Evolutionary conservation across 1,140 invertebrate genomes (phyloP).

Genomic region (Chlorops oryzae): DNA sequence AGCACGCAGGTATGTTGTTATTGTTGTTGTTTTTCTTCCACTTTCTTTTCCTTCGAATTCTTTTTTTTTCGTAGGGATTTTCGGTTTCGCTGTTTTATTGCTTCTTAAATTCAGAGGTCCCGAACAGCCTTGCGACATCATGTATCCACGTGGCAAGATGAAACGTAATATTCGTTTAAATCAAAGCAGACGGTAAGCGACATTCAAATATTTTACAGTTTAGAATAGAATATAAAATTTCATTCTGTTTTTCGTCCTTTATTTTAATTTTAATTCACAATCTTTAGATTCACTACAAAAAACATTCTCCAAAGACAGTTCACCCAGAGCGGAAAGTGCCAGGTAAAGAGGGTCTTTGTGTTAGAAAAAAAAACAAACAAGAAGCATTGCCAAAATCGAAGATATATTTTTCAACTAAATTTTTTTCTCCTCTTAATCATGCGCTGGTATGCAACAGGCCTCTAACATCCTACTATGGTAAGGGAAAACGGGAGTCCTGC

Average conservation of each 20-base stretch:
- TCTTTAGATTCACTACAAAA: conserved; percentile 32
- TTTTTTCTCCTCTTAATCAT: too few species aligned
- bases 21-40: conserved; percentile 4
- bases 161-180: conserved; percentile 57
- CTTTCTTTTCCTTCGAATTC: background rate
- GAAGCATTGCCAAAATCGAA: too few species aligned
- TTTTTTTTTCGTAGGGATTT: conserved; percentile 55
- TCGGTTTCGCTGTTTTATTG: conserved; percentile 84
- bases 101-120: conserved; percentile 88
- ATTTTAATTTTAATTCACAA: background rate
- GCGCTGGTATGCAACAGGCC: too few species aligned
- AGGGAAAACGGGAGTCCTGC: conserved; percentile 43
- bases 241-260: background rate
- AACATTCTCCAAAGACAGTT: conserved; percentile 65
- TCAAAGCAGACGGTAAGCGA: conserved; percentile 46
- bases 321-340: conserved; percentile 74
- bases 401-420: too few species aligned
- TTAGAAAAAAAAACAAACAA: too few species aligned
- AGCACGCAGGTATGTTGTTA: conserved; percentile 61
- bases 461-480: conserved; percentile 42
- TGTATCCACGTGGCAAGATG: conserved; percentile 70
- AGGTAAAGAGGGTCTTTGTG: conserved; percentile 53
- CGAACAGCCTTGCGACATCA: conserved; percentile 76
- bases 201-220: background rate
- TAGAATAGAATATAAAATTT: background rate